phyloP scores from a whole-genome alignment of 2,113 vertebrate species.

The Xenus cinereus region DNA sequence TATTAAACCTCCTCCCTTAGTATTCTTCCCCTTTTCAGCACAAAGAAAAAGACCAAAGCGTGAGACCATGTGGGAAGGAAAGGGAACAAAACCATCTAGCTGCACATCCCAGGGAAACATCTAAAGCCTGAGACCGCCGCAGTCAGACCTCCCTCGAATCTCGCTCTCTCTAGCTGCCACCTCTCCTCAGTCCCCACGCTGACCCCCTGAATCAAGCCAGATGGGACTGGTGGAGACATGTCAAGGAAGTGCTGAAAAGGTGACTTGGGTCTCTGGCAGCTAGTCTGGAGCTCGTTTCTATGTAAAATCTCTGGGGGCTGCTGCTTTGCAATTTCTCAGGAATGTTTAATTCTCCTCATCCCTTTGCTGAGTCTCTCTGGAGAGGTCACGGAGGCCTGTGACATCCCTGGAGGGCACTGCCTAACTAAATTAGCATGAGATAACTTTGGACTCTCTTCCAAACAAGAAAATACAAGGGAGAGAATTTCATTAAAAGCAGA shows the following conservation, averaged over 20 bases:
- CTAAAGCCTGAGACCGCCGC: neutral
- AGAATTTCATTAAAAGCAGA: conserved; percentile 89
- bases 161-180: conserved; percentile 59
- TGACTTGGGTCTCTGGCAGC: conserved; percentile 81
- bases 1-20: neutral
- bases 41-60: neutral
- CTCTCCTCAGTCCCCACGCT: conserved; percentile 62
- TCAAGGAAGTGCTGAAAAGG: conserved; percentile 86
- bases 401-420: conserved; percentile 85
- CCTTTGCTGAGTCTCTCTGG: conserved; percentile 75
- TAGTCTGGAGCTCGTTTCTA: conserved; percentile 82
- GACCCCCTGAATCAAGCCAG: conserved; percentile 80
- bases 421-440: conserved; percentile 87
- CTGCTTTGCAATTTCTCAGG: conserved; percentile 85
- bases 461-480: conserved; percentile 82
- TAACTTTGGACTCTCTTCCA: conserved; percentile 87
- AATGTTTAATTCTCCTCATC: conserved; percentile 85
- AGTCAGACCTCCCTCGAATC: conserved; percentile 69
- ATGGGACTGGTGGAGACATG: conserved; percentile 76
- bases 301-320: conserved; percentile 79
- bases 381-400: conserved; percentile 84
- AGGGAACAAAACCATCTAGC: conserved; percentile 1
- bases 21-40: neutral
- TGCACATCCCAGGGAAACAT: neutral
- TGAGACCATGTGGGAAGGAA: neutral